Evolutionary conservation across 2,797 vertebrate genomes (phyloP).

Genomic region (Pteronotus mesoamericanus): DNA sequence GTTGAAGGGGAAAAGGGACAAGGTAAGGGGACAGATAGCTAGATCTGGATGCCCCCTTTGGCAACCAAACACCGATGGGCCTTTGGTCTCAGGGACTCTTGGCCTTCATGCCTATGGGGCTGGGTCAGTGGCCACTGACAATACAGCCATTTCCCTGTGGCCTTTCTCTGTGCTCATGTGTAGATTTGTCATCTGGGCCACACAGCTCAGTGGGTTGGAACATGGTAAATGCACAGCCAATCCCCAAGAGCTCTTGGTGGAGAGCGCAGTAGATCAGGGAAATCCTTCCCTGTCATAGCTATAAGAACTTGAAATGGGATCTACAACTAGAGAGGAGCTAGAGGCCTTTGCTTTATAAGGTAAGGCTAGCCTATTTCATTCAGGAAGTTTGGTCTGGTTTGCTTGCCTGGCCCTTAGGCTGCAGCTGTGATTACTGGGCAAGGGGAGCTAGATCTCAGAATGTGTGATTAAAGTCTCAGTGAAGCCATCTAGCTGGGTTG

Average conservation of each 20-base stretch:
- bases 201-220: not conserved
- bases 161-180: not conserved
- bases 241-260: not conserved
- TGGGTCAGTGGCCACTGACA: not conserved
- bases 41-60: not conserved
- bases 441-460: not conserved
- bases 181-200: not conserved
- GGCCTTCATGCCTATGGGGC: not conserved
- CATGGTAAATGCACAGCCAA: not conserved
- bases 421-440: not conserved
- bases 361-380: not conserved
- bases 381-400: not conserved
- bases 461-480: not conserved
- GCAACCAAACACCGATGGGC: not conserved
- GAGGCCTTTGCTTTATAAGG: not conserved
- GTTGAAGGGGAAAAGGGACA: not conserved
- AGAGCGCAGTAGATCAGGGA: not conserved
- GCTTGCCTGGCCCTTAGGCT: not conserved
- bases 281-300: not conserved
- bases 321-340: not conserved
- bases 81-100: not conserved
- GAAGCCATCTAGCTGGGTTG: not conserved
- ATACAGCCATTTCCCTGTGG: not conserved
- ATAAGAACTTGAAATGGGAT: not conserved
- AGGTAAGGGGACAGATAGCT: not conserved